A percentile compares a stretch with the other conserved stretches of the same genome.
Conservation (phyloP, 2,113 vertebrate genomes). For the Vulpes lagopus region DNA sequence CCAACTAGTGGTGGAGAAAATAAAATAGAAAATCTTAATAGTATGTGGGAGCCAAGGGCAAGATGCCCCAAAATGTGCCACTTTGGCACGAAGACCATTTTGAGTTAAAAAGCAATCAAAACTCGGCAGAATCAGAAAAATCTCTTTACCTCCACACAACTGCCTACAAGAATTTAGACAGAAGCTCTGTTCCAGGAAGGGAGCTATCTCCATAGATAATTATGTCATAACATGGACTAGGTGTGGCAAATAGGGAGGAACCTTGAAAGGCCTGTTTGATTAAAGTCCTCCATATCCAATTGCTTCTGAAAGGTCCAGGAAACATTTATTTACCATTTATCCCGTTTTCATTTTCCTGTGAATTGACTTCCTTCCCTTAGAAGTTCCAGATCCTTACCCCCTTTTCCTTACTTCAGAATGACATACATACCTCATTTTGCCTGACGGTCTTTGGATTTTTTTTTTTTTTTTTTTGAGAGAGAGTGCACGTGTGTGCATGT, state of each 20-base stretch:
- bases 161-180: not conserved
- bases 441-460: not conserved
- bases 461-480: not conserved
- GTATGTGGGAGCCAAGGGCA: not conserved
- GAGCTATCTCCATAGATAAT: not conserved
- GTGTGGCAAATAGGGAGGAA: not conserved
- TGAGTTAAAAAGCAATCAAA: not conserved
- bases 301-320: not conserved
- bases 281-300: not conserved
- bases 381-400: not conserved
- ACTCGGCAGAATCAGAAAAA: not conserved
- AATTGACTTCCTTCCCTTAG: not conserved
- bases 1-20: not conserved
- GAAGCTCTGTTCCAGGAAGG: not conserved
- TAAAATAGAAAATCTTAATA: not conserved
- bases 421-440: not conserved
- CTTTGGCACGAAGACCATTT: not conserved
- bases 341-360: not conserved
- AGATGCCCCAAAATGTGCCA: not conserved
- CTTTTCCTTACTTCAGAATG: not conserved
- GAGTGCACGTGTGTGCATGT: too few relatives aligned
- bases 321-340: not conserved
- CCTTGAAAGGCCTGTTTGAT: not conserved
- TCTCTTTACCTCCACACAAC: not conserved
- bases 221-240: not conserved